Percentiles rank a stretch among this genome's conserved stretches.
Evolutionary conservation across 30 jellyfish, hydroid and myxozoan species (phyloP).

Genomic region (Morbakka virulenta): DNA sequence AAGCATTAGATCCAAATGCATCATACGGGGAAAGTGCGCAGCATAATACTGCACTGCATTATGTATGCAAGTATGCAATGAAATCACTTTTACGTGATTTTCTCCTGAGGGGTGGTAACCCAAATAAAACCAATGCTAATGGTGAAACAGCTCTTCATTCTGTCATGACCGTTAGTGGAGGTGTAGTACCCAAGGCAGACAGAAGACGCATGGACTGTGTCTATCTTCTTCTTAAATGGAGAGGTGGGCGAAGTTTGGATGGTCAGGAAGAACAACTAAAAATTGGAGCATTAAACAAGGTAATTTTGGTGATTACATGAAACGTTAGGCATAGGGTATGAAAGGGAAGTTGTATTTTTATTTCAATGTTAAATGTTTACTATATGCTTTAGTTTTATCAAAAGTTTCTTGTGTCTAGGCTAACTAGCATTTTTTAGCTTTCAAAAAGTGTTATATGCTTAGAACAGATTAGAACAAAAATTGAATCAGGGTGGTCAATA

Average conservation of each 20-base stretch:
- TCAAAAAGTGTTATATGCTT: too few relatives aligned
- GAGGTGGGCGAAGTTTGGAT: conserved; percentile 30
- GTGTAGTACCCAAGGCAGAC: conserved; percentile 8
- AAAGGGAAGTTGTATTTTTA: too few relatives aligned
- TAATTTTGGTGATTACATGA: too few relatives aligned
- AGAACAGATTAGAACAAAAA: too few relatives aligned
- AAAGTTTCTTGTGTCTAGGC: too few relatives aligned
- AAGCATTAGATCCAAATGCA: conserved; percentile 41
- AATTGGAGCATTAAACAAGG: conserved; percentile 28
- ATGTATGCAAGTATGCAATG: conserved; percentile 57
- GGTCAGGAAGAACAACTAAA: conserved; percentile 41
- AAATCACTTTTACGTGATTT: conserved; percentile 57
- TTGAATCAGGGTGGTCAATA: too few relatives aligned
- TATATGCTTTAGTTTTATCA: too few relatives aligned
- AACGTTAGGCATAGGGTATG: too few relatives aligned
- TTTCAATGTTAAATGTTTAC: too few relatives aligned
- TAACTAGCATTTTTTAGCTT: too few relatives aligned
- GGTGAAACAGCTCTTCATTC: conserved; percentile 62
- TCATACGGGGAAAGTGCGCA: conserved; percentile 36
- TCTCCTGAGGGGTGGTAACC: conserved; percentile 72
- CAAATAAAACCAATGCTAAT: conserved; percentile 36
- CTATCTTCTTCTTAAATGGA: conserved; percentile 59
- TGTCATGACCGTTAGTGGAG: conserved; percentile 43
- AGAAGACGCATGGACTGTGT: conserved; percentile 60
- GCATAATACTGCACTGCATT: conserved; percentile 57